A percentile compares a stretch with the other conserved stretches of the same genome.
These are phyloP conservation scores for Serripes groenlandicus DNA, from an alignment of 2,888 invertebrate genomes.

Conservation along the genomic window DNA sequence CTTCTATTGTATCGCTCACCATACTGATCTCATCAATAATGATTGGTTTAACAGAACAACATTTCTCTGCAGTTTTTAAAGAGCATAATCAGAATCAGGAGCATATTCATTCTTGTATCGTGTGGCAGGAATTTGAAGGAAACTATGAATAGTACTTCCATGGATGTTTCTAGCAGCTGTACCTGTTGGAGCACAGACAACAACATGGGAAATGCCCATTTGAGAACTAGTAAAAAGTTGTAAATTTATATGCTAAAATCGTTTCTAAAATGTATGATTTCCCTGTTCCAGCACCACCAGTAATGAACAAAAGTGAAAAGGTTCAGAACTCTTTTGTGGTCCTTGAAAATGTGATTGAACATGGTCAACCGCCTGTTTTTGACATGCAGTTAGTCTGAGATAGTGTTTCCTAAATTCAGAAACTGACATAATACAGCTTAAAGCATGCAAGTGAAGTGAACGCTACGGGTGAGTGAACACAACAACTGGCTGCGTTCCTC, in stretches of 20 bases:
- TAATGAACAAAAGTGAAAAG: constrained; percentile 15
- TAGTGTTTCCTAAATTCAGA: too few species aligned
- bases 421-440: too few species aligned
- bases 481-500: too few species aligned
- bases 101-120: constrained; percentile 24
- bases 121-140: constrained; percentile 47
- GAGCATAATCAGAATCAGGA: constrained; percentile 23
- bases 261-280: constrained; percentile 6
- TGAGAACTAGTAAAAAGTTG: constrained; percentile 16
- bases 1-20: constrained; percentile 54
- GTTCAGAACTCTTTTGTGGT: too few species aligned
- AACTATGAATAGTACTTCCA: constrained; percentile 55
- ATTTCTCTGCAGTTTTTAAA: constrained; percentile 37
- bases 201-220: constrained; percentile 27
- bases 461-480: too few species aligned
- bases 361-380: neutral
- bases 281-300: constrained; percentile 35
- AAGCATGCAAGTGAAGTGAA: too few species aligned
- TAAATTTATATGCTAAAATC: constrained; percentile 34
- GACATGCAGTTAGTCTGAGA: neutral
- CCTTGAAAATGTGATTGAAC: neutral
- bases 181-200: constrained; percentile 61
- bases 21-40: constrained; percentile 70
- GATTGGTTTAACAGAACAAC: constrained; percentile 36
- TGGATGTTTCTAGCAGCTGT: constrained; percentile 5